Evolutionary conservation across 2,113 vertebrate species (phyloP).

Genomic region (Electrona antarctica): DNA sequence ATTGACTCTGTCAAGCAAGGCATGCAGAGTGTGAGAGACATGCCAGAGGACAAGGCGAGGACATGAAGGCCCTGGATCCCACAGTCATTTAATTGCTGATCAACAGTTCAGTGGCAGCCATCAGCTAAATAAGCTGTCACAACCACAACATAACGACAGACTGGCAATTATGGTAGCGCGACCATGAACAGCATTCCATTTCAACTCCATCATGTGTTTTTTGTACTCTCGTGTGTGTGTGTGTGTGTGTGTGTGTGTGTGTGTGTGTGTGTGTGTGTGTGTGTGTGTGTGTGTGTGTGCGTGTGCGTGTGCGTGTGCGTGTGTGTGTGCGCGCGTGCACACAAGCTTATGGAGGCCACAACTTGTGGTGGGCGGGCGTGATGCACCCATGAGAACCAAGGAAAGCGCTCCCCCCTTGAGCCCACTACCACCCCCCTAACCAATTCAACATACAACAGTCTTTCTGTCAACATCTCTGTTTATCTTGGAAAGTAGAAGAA

Average conservation of each 20-base stretch:
- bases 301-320: too few species aligned
- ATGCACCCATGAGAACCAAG: not conserved
- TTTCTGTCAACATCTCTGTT: too few species aligned
- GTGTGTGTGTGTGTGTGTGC: too few species aligned
- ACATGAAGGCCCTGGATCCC: constrained; percentile 61
- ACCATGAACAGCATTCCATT: constrained; percentile 13
- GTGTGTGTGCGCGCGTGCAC: too few species aligned
- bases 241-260: too few species aligned
- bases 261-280: too few species aligned
- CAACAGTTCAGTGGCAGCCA: constrained; percentile 63
- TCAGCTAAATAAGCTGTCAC: constrained; percentile 70
- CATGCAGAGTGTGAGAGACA: constrained; percentile 53
- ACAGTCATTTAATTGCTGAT: constrained; percentile 65
- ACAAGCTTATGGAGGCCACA: too few species aligned
- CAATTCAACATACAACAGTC: too few species aligned
- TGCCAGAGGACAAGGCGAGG: constrained; percentile 51
- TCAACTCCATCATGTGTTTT: not conserved
- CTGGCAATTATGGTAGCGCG: constrained; percentile 48
- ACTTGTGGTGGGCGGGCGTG: too few species aligned
- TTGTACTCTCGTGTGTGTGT: too few species aligned
- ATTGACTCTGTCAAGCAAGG: constrained; percentile 42
- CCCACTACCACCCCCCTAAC: too few species aligned
- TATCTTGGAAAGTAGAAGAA: too few species aligned
- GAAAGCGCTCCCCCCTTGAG: not conserved
- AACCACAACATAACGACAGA: constrained; percentile 23